phyloP scores from a whole-genome alignment of 2,113 vertebrate genomes.

The Anser brachyrhynchus region DNA sequence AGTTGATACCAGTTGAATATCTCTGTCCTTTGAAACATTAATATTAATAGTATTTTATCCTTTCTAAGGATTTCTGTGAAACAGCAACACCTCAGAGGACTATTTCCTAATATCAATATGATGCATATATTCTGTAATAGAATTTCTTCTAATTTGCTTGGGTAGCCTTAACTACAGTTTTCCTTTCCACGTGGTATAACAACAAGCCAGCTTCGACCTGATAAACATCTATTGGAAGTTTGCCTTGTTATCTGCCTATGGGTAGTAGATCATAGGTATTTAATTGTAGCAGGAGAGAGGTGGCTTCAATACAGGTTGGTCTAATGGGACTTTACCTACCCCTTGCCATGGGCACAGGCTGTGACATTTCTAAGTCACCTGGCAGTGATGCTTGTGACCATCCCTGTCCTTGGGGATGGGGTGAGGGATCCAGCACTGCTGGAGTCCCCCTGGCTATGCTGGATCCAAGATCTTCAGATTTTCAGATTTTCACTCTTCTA shows the following conservation, averaged over 20 bases:
- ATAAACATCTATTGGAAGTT: neutral
- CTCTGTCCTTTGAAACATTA: neutral
- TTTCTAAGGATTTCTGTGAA: neutral
- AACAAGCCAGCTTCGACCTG: neutral
- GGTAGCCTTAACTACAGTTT: neutral
- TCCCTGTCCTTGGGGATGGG: neutral
- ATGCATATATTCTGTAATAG: neutral
- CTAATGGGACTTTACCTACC: fast-evolving
- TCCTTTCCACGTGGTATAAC: neutral
- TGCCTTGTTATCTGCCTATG: neutral
- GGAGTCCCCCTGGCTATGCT: neutral
- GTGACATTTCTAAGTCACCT: neutral
- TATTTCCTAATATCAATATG: neutral
- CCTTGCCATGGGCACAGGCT: neutral
- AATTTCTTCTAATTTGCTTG: neutral
- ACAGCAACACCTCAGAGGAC: neutral
- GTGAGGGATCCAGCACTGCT: neutral
- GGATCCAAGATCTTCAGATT: neutral
- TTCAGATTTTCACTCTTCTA: neutral
- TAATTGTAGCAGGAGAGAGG: neutral
- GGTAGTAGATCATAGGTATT: neutral
- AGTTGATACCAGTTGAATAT: neutral
- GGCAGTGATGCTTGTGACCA: neutral
- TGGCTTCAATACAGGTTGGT: neutral
- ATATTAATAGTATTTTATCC: neutral